phyloP scores from a whole-genome alignment of 2,113 vertebrate genomes.

The Lasiurus cinereus region DNA sequence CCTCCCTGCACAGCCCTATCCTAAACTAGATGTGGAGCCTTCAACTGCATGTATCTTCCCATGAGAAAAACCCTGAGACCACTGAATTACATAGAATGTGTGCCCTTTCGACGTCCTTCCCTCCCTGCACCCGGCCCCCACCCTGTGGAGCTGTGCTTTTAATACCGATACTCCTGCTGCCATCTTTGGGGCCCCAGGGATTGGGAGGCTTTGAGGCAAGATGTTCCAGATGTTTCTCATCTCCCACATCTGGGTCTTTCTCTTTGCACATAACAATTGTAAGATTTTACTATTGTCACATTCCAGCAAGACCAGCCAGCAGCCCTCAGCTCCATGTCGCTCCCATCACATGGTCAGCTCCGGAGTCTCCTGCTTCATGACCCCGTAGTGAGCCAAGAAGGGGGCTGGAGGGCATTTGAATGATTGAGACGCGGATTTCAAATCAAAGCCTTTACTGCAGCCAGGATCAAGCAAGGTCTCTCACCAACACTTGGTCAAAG shows the following conservation, averaged over 20 bases:
- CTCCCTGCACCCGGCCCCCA: not conserved
- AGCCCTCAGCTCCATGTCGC: accelerated
- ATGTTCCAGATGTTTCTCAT: constrained; percentile 19
- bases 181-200: not conserved
- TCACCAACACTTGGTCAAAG: constrained; percentile 80
- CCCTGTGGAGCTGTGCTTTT: not conserved
- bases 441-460: constrained; percentile 73
- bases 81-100: accelerated
- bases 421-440: constrained; percentile 81
- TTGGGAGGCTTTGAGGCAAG: not conserved
- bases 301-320: not conserved
- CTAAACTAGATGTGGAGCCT: no score
- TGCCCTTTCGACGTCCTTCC: not conserved
- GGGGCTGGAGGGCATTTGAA: constrained; percentile 71
- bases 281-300: not conserved
- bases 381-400: constrained; percentile 60
- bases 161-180: not conserved
- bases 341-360: constrained; percentile 49
- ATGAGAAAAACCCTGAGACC: not conserved
- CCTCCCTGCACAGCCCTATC: no score
- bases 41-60: not conserved
- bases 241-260: constrained; percentile 42
- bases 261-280: not conserved
- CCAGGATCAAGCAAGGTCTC: constrained; percentile 79
- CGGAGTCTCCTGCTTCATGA: constrained; percentile 72